Evolutionary conservation across 53 echinoderm and acorn worm genomes (phyloP).

Genomic region (Hippasteria phrygiana): DNA sequence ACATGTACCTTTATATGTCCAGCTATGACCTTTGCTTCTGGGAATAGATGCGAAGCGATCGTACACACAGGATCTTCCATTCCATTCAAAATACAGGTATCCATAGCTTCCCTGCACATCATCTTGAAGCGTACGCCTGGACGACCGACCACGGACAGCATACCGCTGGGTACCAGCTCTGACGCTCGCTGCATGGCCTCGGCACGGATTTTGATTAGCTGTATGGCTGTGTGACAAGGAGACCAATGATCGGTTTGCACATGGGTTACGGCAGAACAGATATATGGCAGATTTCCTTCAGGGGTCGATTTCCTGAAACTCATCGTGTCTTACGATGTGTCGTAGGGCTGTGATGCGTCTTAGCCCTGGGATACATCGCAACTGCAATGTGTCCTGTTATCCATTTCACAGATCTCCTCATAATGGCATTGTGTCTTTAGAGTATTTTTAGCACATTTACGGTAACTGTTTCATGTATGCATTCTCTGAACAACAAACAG

Average conservation of each 20-base stretch:
- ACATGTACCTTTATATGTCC: constrained; percentile 90
- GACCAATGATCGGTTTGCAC: background rate
- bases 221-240: constrained; percentile 68
- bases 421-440: too few species aligned
- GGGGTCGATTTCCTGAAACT: too few species aligned
- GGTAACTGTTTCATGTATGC: background rate
- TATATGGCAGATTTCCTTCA: too few species aligned
- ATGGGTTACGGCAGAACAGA: too few species aligned
- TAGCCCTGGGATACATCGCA: too few species aligned
- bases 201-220: constrained; percentile 88
- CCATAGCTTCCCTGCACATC: constrained; percentile 80
- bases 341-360: too few species aligned
- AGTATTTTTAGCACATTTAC: too few species aligned
- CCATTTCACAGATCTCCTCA: too few species aligned
- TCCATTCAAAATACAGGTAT: constrained; percentile 68
- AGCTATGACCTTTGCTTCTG: constrained; percentile 88
- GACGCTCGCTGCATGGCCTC: constrained; percentile 97
- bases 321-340: too few species aligned
- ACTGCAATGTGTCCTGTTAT: too few species aligned
- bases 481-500: too few species aligned
- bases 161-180: constrained; percentile 79
- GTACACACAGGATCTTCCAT: constrained; percentile 75
- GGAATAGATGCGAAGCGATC: constrained; percentile 88
- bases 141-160: constrained; percentile 85
- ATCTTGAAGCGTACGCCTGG: constrained; percentile 64